A percentile compares a stretch with the other conserved stretches of the same genome.
These are phyloP conservation scores for Limnothrissa miodon DNA, from an alignment of 2,113 vertebrate species.

Conservation along the genomic window DNA sequence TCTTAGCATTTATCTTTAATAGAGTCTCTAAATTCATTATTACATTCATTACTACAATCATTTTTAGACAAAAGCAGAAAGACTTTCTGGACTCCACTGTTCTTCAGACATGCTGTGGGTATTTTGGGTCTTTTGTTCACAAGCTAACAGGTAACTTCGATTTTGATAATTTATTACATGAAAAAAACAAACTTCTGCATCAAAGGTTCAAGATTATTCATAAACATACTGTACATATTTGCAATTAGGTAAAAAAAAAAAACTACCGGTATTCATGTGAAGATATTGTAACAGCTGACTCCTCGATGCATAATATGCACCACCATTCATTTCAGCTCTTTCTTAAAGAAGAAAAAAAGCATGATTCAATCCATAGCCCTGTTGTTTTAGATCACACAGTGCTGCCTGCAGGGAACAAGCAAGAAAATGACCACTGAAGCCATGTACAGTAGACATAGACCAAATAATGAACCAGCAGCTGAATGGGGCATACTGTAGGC, in stretches of 20 bases:
- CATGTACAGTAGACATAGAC: too few relatives aligned
- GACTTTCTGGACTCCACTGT: conserved; percentile 3
- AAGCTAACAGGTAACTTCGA: not conserved
- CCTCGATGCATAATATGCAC: not conserved
- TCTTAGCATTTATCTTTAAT: conserved; percentile 51
- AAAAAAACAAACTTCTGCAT: conserved; percentile 21
- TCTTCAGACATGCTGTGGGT: not conserved
- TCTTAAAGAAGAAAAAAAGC: too few relatives aligned
- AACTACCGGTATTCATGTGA: not conserved
- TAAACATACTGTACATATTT: not conserved
- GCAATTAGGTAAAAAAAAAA: not conserved
- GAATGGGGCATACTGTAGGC: too few relatives aligned
- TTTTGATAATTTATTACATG: not conserved
- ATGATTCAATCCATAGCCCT: too few relatives aligned
- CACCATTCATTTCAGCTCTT: not conserved
- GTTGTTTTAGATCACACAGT: too few relatives aligned
- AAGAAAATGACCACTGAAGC: too few relatives aligned
- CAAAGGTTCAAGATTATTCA: too few relatives aligned
- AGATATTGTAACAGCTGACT: not conserved
- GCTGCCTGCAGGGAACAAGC: too few relatives aligned
- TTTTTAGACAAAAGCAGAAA: conserved; percentile 26
- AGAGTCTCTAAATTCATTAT: conserved; percentile 47
- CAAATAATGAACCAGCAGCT: too few relatives aligned
- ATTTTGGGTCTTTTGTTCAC: not conserved
- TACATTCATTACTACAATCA: conserved; percentile 44